Conservation (phyloP, 2,888 invertebrate genomes). For the Melieria picta region DNA sequence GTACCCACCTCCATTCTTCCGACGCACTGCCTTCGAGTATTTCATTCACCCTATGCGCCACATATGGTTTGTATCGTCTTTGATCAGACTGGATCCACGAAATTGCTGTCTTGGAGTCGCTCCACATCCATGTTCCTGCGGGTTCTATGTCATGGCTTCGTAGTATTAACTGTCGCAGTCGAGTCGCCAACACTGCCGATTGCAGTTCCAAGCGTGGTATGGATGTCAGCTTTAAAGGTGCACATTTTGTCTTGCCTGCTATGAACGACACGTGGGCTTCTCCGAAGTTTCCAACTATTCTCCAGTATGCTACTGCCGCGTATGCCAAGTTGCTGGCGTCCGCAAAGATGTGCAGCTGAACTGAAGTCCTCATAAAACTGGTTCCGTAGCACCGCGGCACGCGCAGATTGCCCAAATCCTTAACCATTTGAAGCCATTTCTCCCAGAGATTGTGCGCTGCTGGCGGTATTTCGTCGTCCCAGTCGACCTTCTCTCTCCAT, state of each 20-base stretch:
- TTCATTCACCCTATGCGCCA: slow-evolving; percentile 41
- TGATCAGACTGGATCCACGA: slow-evolving; percentile 36
- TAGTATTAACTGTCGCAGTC: slow-evolving; percentile 18
- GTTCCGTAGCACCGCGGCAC: slow-evolving; percentile 30
- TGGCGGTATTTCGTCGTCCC: slow-evolving; percentile 31
- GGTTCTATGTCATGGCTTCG: slow-evolving; percentile 22
- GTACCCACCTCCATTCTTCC: slow-evolving; percentile 35
- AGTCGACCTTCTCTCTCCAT: slow-evolving; percentile 26
- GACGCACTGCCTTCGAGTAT: slow-evolving; percentile 20
- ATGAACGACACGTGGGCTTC: slow-evolving; percentile 9
- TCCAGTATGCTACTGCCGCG: slow-evolving; percentile 34
- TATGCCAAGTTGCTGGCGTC: slow-evolving; percentile 37
- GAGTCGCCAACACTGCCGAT: slow-evolving; percentile 30
- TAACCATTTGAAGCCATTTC: slow-evolving; percentile 24
- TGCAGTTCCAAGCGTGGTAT: slow-evolving; percentile 35
- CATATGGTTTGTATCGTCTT: slow-evolving; percentile 43
- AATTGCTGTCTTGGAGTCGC: slow-evolving; percentile 37
- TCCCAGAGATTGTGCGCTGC: slow-evolving; percentile 13
- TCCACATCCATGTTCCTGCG: slow-evolving; percentile 21
- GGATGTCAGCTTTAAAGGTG: slow-evolving; percentile 26
- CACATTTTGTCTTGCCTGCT: slow-evolving; percentile 30
- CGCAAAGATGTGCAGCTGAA: slow-evolving; percentile 33
- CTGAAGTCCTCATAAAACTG: background rate
- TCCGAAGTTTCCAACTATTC: background rate
- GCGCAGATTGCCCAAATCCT: slow-evolving; percentile 16